Evolutionary conservation across 1,140 invertebrate genomes (phyloP).

Genomic region (Dolichoris vasculosae): DNA sequence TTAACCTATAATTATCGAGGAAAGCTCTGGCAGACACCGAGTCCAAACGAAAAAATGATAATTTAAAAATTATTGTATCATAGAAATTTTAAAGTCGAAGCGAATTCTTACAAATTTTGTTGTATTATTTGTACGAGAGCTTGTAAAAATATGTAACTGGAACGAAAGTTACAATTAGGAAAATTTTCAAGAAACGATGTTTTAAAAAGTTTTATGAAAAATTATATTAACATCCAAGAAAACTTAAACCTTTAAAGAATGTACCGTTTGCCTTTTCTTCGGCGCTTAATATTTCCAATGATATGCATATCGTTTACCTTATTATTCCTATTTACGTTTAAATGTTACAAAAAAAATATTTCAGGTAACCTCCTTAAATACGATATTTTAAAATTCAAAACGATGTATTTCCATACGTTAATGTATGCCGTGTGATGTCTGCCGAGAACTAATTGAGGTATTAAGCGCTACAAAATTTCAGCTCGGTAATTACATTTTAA

Average conservation of each 20-base stretch:
- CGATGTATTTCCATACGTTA: neutral
- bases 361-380: neutral
- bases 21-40: neutral
- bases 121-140: too few species aligned
- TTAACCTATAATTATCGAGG: neutral
- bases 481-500: neutral
- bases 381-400: neutral
- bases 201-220: too few species aligned
- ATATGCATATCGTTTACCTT: too few species aligned
- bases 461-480: neutral
- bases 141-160: too few species aligned
- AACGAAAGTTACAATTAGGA: neutral
- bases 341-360: neutral
- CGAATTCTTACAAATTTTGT: too few species aligned
- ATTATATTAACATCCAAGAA: too few species aligned
- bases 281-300: too few species aligned
- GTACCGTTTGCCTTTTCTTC: too few species aligned
- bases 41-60: neutral
- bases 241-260: too few species aligned
- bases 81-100: too few species aligned
- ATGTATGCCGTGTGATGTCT: too few species aligned
- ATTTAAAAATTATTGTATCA: neutral
- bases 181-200: neutral
- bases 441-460: neutral
- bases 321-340: too few species aligned